Percentiles rank a stretch among this genome's conserved stretches.
phyloP scores from a whole-genome alignment of 2,888 invertebrate genomes.

The Lochmaea crataegi region DNA sequence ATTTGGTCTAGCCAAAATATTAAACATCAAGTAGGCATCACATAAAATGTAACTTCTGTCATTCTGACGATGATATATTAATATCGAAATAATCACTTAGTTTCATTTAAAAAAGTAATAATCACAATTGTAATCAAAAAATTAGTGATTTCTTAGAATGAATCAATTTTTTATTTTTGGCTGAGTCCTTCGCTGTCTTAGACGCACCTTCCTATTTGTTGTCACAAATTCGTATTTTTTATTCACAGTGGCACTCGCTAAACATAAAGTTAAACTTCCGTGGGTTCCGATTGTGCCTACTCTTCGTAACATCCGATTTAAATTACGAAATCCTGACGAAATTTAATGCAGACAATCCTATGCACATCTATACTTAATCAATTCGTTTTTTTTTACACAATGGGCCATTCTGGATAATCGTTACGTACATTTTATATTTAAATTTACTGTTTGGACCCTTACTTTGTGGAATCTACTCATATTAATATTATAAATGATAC shows the following conservation, averaged over 20 bases:
- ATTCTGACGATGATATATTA: no score
- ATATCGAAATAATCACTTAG: no score
- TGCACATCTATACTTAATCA: constrained; percentile 6
- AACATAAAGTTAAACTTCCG: constrained; percentile 27
- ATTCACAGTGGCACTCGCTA: constrained; percentile 19
- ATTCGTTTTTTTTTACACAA: constrained; percentile 5
- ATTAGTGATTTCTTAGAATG: no score
- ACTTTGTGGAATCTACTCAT: no score
- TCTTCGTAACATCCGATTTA: constrained; percentile 29
- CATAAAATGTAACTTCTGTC: no score
- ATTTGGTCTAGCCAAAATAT: no score
- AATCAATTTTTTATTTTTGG: no score
- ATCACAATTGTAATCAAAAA: no score
- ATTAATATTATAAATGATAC: no score
- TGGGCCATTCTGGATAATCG: not conserved
- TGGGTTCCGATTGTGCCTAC: constrained; percentile 31
- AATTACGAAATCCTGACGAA: constrained; percentile 26
- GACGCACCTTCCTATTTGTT: constrained; percentile 17
- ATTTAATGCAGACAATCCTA: constrained; percentile 9
- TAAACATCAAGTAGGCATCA: no score
- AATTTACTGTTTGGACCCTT: no score
- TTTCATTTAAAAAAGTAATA: no score
- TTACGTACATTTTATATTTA: not conserved
- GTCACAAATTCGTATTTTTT: constrained; percentile 20
- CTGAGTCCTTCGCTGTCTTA: constrained; percentile 1